Conservation (phyloP, 2,888 invertebrate species). For the Peribatodes rhomboidaria region DNA sequence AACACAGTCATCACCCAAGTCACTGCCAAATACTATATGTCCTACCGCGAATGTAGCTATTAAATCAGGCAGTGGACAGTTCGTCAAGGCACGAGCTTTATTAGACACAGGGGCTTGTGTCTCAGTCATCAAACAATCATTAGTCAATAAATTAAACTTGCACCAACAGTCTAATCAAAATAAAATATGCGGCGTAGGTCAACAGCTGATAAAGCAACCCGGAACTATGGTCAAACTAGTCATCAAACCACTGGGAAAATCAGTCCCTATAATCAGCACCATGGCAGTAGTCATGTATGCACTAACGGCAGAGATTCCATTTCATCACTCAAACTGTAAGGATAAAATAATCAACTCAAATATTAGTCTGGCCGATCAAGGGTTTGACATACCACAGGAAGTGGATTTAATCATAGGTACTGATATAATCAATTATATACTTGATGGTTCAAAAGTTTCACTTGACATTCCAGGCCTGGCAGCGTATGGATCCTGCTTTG, state of each 20-base stretch:
- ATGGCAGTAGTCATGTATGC: no score
- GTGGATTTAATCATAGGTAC: neutral
- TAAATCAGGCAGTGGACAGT: neutral
- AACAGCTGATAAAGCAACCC: neutral
- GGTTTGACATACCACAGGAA: neutral
- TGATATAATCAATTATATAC: neutral
- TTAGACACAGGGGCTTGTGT: neutral
- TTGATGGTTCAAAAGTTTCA: neutral
- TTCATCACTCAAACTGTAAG: no score
- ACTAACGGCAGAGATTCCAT: no score
- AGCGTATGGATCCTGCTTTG: neutral
- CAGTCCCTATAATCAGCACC: neutral
- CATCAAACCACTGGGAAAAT: neutral
- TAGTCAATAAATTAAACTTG: neutral
- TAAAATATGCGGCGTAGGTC: neutral
- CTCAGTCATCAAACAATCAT: neutral
- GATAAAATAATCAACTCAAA: neutral
- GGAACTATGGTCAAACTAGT: neutral
- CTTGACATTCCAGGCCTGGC: neutral
- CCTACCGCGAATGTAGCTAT: neutral
- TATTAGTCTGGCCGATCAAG: neutral
- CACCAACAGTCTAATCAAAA: neutral
- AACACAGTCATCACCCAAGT: no score
- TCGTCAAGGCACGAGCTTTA: neutral
- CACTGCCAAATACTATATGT: neutral